Percentiles rank a stretch among this genome's conserved stretches.
phyloP scores from a whole-genome alignment of 2,888 invertebrate species.

The Chelonus formosanus region DNA sequence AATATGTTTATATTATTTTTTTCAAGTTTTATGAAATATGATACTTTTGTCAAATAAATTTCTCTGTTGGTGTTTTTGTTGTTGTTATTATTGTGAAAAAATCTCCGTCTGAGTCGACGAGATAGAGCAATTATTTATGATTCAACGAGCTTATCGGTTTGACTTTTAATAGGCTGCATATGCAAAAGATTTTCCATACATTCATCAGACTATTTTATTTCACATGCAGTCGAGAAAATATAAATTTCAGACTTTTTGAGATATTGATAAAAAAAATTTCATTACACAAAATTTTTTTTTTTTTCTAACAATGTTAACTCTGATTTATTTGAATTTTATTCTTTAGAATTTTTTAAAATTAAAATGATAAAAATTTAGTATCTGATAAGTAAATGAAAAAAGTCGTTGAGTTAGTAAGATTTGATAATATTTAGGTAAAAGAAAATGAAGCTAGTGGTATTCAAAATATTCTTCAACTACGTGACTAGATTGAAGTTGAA shows the following conservation, averaged over 20 bases:
- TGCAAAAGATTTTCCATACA: slow-evolving; percentile 13
- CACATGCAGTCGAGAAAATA: background rate
- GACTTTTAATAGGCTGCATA: slow-evolving; percentile 19
- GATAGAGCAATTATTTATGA: slow-evolving; percentile 31
- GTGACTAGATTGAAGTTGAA: slow-evolving; percentile 24
- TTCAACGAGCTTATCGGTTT: slow-evolving; percentile 22
- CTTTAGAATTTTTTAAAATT: too few species aligned
- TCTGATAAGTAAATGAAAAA: too few species aligned
- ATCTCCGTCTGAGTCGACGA: slow-evolving; percentile 10
- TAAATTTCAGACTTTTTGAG: background rate
- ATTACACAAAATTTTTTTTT: too few species aligned
- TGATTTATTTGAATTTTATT: too few species aligned
- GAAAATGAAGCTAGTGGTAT: background rate
- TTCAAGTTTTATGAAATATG: background rate
- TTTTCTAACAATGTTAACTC: too few species aligned
- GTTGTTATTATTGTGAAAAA: background rate
- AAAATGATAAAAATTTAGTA: too few species aligned
- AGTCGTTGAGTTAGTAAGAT: background rate
- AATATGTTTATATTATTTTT: slow-evolving; percentile 18
- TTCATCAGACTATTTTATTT: slow-evolving; percentile 5
- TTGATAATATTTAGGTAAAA: background rate
- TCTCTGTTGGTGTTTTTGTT: slow-evolving; percentile 5
- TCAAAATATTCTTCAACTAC: slow-evolving; percentile 15
- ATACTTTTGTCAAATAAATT: background rate
- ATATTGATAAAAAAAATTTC: background rate